phyloP scores from a whole-genome alignment of 2,113 vertebrate species.

The Opisthocomus hoazin region DNA sequence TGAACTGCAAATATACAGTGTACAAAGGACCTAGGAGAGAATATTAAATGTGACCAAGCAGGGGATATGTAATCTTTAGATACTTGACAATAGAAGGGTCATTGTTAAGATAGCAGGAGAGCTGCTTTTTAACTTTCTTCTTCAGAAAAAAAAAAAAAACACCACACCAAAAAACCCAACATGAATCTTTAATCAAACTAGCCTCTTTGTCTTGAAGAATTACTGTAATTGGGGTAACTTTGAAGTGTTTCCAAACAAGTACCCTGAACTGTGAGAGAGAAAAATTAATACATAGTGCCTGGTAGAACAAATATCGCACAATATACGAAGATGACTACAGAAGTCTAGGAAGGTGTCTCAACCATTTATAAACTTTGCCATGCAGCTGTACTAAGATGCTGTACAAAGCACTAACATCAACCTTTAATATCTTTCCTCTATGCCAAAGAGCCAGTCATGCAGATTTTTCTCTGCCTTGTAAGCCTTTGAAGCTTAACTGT shows the following conservation, averaged over 20 bases:
- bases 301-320: not conserved
- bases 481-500: constrained; percentile 46
- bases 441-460: not conserved
- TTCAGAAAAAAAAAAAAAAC: not conserved
- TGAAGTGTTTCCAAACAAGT: not conserved
- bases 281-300: not conserved
- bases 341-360: not conserved
- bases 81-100: not conserved
- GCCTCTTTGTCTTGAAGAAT: not conserved
- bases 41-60: not conserved
- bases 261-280: not conserved
- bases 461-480: not conserved
- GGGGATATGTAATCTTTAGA: not conserved
- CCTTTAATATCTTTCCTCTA: not conserved
- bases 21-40: not conserved
- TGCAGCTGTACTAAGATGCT: not conserved
- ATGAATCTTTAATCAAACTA: not conserved
- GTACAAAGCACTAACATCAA: not conserved
- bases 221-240: not conserved
- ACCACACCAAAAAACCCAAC: no score
- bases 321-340: not conserved
- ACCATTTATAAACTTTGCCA: not conserved
- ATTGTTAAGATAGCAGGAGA: not conserved
- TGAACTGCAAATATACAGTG: not conserved
- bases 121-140: not conserved